Base-by-base conservation (phyloP, 2,888 invertebrate species). In the Meteorus cinctellus region DNA sequence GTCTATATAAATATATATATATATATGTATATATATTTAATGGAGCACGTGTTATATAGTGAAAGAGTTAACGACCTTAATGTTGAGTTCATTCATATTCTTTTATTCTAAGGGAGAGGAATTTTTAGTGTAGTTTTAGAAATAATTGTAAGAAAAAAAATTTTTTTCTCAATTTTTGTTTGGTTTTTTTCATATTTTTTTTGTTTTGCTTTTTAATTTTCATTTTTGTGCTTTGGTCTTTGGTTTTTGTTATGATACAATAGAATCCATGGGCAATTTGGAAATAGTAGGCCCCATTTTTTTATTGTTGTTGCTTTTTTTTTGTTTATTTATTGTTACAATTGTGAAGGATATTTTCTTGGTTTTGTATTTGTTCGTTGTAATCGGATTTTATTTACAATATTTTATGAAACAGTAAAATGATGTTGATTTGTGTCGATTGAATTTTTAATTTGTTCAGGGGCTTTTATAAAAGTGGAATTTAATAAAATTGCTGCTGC, bases 171-270 rank as follows among this genome's bases (percentile, higher is more conserved):
- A n/a, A 48, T 48, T 48, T 76, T 80, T 77, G 79, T 83, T 86
- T 19, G 1, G 1, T 24, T 24, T 24, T 24, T 24, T 24, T 24
- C 24, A 24, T 24, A 24, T 24, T n/a, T 48, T 45, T 2, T 34
- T 34, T 34, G 4, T 34, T 34, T 34, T 8, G 34, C 8, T 6
- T 34, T 34, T 34, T 34, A 6, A 34, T 6, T 34, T 34, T 34
- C 34, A 34, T 68, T 68, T 45, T 45, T 27, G 5, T 29, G 81
- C 85, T 41, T 85, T 83, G 86, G 82, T 88, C 88, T 88, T 88
- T 88, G 88, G 88, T 88, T 88, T 88, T 88, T 88, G 88, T 87
- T 88, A 88, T 87, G 83, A 86, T 88, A 88, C 87, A 88, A 86
- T 83, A 82, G 81, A 81, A 78, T 66, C 70, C 41, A n/a, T 74